phyloP scores from a whole-genome alignment of 2,888 invertebrate species.

The Eupsilia transversa region DNA sequence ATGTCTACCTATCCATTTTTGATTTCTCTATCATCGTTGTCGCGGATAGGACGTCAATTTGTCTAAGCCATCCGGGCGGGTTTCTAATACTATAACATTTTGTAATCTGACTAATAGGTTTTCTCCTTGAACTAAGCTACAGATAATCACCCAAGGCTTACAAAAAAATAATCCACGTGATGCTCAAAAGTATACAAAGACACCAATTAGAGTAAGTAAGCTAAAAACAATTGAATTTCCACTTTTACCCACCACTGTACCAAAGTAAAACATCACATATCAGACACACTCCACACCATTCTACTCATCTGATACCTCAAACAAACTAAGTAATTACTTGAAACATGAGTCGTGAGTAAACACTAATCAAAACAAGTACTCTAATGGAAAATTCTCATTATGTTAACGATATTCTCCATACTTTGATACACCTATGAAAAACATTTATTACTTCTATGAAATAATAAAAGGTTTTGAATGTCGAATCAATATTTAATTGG shows the following conservation, averaged over 20 bases:
- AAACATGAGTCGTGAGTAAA: conserved; percentile 54
- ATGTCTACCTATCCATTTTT: not conserved
- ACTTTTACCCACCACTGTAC: not conserved
- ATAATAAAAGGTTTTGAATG: conserved; percentile 5
- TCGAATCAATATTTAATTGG: not conserved
- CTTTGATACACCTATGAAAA: conserved; percentile 52
- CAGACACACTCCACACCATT: not conserved
- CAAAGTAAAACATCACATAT: conserved; percentile 9
- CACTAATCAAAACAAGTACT: conserved; percentile 53
- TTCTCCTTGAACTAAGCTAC: not conserved
- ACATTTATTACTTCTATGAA: conserved; percentile 43
- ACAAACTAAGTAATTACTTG: conserved; percentile 61
- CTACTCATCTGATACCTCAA: conserved; percentile 25
- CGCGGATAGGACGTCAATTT: not conserved
- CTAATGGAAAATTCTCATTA: conserved; percentile 66
- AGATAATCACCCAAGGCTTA: not conserved
- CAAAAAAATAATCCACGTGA: no score
- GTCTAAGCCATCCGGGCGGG: no score
- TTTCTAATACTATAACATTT: not conserved
- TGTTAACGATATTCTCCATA: conserved; percentile 55
- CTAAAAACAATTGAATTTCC: not conserved
- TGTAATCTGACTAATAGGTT: no score
- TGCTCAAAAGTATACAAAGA: not conserved
- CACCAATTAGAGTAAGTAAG: not conserved
- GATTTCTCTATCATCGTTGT: not conserved